Base-by-base conservation (phyloP, 2,888 invertebrate genomes). In the Apantesis nais region DNA sequence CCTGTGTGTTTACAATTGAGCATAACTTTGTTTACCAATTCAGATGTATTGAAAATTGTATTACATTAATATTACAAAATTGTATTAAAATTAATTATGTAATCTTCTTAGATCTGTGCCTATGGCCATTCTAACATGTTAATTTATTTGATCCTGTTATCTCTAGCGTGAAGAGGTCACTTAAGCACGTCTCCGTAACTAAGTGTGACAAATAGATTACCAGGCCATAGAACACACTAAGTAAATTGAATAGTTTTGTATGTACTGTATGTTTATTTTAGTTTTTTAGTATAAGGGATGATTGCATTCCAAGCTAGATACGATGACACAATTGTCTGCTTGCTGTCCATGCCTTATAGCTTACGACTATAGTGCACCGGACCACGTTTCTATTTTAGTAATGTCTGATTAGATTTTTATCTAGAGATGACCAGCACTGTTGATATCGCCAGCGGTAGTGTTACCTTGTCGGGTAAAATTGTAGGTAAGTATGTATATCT, bases 121-220 rank as follows among this genome's bases (percentile, higher is more conserved):
- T 44, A 41, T 58, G 55, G 14, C 41, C 34, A 25, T 64, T 37
- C 55, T 52, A 37, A 58, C 31, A 62, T 67, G 69, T 71, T 74
- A 79, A 81, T 77, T 73, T 68, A 74, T 79, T 81, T 77, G 77
- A 79, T 77, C 78, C 70, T 44, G 62, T 68, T 44, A 63, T 74
- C 41, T 61, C 19, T n/a, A 60, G 25, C 63, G 44, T 48, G 62
- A 29, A 64, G 67, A 78, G 78, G 78, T 76, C 76, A 76, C 70
- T 72, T 62, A 55, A 16, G 63, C 62, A 39, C 48, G 48, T 64
- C 61, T 39, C 34, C 31, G 70, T 65, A 72, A 77, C 72, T 73
- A 81, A 77, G 76, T 70, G 71, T 79, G 73, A 73, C 75, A 77
- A 81, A 82, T 84, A 79, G 79, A 85, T 83, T 81, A 75, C 31